phyloP scores from a whole-genome alignment of 1,140 invertebrate species.

The Drosophila teissieri region DNA sequence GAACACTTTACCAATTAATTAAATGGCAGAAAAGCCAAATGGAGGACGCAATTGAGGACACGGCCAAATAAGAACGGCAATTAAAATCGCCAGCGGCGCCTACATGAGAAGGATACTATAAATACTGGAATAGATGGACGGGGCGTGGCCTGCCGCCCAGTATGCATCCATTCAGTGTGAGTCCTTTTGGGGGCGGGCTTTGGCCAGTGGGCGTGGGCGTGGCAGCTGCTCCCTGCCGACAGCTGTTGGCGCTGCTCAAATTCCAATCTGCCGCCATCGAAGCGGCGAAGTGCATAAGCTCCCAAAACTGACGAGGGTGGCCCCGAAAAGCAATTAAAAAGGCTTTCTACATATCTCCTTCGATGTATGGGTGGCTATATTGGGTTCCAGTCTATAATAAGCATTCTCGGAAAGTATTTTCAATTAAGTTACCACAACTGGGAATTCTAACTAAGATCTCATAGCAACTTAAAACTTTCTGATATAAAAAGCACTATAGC shows the following conservation, averaged over 20 bases:
- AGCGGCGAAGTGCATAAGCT: constrained; percentile 27
- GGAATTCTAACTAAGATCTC: neutral
- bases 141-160: constrained; percentile 25
- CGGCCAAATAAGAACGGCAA: constrained; percentile 48
- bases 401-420: constrained; percentile 21
- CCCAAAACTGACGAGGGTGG: constrained; percentile 24
- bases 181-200: neutral
- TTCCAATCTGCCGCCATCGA: constrained; percentile 40
- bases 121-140: constrained; percentile 37
- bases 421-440: constrained; percentile 14
- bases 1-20: constrained; percentile 67
- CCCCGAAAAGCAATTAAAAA: constrained; percentile 28
- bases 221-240: constrained; percentile 18
- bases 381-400: constrained; percentile 20
- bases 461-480: neutral
- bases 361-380: neutral
- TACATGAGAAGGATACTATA: constrained; percentile 26
- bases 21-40: constrained; percentile 50
- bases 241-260: constrained; percentile 46
- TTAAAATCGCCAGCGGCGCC: constrained; percentile 55
- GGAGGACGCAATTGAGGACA: constrained; percentile 17
- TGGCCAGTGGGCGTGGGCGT: constrained; percentile 12
- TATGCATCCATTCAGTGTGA: constrained; percentile 11
- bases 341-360: constrained; percentile 10
- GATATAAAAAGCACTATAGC: too few relatives aligned